Evolutionary conservation across 2,888 invertebrate genomes (phyloP), one percentile per base, ranked within the genome.

Genomic region (Meiosimyza decipiens): DNA sequence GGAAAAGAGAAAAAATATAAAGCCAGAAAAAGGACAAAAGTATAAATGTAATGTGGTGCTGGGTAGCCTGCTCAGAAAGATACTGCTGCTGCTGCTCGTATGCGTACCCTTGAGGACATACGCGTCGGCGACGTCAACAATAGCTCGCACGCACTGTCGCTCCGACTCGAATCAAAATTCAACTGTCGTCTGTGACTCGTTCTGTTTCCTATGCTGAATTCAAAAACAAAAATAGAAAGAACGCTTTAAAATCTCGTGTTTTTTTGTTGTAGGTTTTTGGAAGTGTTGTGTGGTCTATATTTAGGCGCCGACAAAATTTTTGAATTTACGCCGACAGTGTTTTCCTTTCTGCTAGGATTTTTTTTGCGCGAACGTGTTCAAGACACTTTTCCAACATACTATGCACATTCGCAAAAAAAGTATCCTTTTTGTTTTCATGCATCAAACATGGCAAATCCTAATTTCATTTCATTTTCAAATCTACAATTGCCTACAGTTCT

Each of bases 81-180:
- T 7, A 4, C 15, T 33, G 40, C 54, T 9, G 6, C 54, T n/a
- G 28, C 62, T 11, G 16, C 70, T 16, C 18, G 52, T 49, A 55
- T n/a, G 33, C 28, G 22, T 65, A 22, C 22, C 65, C 65, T 28
- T 51, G 16, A 65, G 52, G 54, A 18, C 12, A n/a, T 22, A 51
- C 15, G 18, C 15, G 15, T 15, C 22, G 13, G 65, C n/a, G 18
- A 54, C 16, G 16, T 51, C 18, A n/a, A 50, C 50, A 47, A 40
- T 15, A 62, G 4, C 28, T 63, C 22, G 22, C 33, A 64, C 22
- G 51, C 64, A 51, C 18, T 28, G 59, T 28, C 57, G 12, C 64
- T 50, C 18, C 51, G 52, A 51, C 11, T 55, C 22, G 15, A 67
- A 67, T 67, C 67, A 67, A 67, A 67, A 67, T 67, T 64, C 64